Conservation (phyloP, 2,888 invertebrate species). For the Pilophorus perplexus region DNA sequence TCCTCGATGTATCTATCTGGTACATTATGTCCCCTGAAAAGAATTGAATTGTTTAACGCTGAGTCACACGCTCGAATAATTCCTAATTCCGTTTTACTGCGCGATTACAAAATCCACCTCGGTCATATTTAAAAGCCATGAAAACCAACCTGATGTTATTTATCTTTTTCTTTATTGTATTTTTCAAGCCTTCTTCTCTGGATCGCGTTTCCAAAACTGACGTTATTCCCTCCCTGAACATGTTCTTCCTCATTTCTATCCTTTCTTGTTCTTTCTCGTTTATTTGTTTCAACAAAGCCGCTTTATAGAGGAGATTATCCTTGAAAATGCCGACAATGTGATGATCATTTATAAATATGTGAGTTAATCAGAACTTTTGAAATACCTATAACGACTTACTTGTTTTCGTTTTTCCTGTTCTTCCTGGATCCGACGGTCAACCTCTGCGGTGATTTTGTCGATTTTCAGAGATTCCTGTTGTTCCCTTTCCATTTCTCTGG, state of each 20-base stretch:
- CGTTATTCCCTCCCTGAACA: constrained; percentile 66
- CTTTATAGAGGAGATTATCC: constrained; percentile 56
- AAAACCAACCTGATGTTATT: constrained; percentile 56
- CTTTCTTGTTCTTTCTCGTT: constrained; percentile 67
- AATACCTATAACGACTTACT: constrained; percentile 34
- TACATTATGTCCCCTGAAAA: constrained; percentile 49
- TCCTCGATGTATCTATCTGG: constrained; percentile 50
- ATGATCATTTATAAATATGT: too few species aligned
- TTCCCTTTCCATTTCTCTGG: constrained; percentile 43
- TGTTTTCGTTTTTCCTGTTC: constrained; percentile 41
- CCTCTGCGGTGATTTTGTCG: constrained; percentile 36
- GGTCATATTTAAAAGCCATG: neutral
- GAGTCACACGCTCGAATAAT: too few species aligned
- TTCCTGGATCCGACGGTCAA: constrained; percentile 42
- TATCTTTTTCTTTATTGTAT: constrained; percentile 59
- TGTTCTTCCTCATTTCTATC: constrained; percentile 61
- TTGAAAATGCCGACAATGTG: too few species aligned
- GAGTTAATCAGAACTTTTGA: neutral
- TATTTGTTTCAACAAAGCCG: constrained; percentile 63
- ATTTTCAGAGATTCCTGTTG: constrained; percentile 44
- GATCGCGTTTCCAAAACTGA: constrained; percentile 62
- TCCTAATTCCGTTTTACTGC: too few species aligned
- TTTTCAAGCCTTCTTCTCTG: constrained; percentile 57
- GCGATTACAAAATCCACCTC: too few species aligned
- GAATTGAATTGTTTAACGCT: too few species aligned